Evolutionary conservation across 37 sponge, comb jelly and placozoan genomes (phyloP), one percentile per base, ranked within the genome.

Genomic region (Geodia barretti): DNA sequence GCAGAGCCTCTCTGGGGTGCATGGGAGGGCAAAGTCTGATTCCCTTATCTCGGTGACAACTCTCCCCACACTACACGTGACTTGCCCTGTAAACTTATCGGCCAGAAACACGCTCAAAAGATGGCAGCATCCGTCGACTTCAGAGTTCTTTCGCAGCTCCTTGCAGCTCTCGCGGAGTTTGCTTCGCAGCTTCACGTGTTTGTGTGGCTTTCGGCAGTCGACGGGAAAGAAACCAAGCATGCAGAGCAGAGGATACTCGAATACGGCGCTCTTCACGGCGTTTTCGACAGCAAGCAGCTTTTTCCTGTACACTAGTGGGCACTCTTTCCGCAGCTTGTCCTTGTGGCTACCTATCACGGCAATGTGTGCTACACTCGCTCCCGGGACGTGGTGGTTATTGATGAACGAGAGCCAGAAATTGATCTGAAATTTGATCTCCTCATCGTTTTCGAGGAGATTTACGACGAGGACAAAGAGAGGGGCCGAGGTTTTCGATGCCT

Each of bases 391-490:
- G 40, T 81, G 63, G 24, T 60, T 74, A 21, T 76, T 76, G 43
- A 87, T 59, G 37, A 81, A 81, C 24, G 32, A 41, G 8, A 87
- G 25, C 88, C 88, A 87, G 71, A 70, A 81, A 58, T 81, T 37
- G 43, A 87, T 29, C 29, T 62, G 41, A 23, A 34, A 60, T 28
- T 70, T 70, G 26, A 75, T 32, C 0, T 76, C 74, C 2, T 75
- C 65, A 28, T 77, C 58, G 9, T 41, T 40, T 40, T 81, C 76
- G 33, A 41, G 37, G 34, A 81, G 64, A 14, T 87, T 70, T 17
- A 87, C 82, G 2, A 87, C 82, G 8, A 87, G 76, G 29, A 87
- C 42, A 70, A 87, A 81, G 14, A 81, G 62, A 19, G 82, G 82
- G 25, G 88, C 43, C 20, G 76, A 70, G 3, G 58, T 74, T 11